A percentile compares a stretch with the other conserved stretches of the same genome.
phyloP scores from a whole-genome alignment of 30 jellyfish, hydroid and myxozoan species.

The Hydractinia echinata region DNA sequence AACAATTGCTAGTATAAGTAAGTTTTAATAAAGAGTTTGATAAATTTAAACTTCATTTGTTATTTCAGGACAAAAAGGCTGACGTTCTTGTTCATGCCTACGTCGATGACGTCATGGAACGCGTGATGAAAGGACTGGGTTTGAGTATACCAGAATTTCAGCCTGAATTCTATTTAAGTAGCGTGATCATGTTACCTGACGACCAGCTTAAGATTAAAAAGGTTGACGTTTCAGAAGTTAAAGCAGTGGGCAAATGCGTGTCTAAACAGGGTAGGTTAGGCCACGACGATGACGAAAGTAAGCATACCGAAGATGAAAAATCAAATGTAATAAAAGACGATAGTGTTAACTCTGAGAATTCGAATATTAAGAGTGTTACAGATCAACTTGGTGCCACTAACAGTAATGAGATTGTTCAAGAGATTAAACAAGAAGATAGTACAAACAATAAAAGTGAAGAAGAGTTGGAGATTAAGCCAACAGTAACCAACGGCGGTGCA shows the following conservation, averaged over 20 bases:
- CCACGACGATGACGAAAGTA: no score
- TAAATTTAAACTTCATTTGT: neutral
- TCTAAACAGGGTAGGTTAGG: no score
- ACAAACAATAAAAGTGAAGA: no score
- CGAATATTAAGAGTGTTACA: no score
- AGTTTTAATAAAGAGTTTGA: neutral
- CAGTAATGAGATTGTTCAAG: no score
- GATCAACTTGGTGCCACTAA: no score
- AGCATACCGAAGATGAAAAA: no score
- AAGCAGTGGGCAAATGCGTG: neutral
- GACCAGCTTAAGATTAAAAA: constrained; percentile 21
- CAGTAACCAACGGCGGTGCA: no score
- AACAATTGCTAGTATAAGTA: neutral
- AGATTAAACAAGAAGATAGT: no score
- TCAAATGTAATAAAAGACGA: no score
- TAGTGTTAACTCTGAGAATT: no score
- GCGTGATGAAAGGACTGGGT: constrained; percentile 64
- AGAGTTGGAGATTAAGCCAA: no score
- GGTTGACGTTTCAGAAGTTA: neutral
- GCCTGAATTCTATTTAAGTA: constrained; percentile 39
- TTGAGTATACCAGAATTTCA: constrained; percentile 50
- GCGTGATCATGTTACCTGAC: constrained; percentile 47
- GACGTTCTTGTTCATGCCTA: constrained; percentile 70
- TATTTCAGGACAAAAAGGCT: constrained; percentile 79
- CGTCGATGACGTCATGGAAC: constrained; percentile 85